These are phyloP conservation scores for Gila orcuttii DNA, from an alignment of 2,113 vertebrate genomes.

Conservation along the genomic window DNA sequence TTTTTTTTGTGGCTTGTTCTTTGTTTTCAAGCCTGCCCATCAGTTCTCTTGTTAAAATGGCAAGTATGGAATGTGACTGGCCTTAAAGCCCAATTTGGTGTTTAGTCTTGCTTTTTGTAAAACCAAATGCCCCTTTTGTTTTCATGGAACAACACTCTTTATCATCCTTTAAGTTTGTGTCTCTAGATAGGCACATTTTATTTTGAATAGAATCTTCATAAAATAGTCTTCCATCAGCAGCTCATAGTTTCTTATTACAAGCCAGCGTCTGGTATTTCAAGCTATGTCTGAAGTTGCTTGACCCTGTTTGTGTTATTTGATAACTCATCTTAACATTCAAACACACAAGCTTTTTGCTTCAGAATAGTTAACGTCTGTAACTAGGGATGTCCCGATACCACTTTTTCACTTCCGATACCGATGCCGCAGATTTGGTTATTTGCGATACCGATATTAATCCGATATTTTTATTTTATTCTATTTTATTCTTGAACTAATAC, in stretches of 20 bases:
- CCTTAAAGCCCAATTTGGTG: background rate
- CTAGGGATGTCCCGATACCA: no score
- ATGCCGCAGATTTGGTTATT: no score
- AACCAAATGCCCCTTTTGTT: slow-evolving; percentile 40
- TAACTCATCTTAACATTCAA: background rate
- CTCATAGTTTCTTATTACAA: background rate
- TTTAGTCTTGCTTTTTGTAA: background rate
- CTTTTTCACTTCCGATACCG: no score
- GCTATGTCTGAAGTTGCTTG: background rate
- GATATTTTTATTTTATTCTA: no score
- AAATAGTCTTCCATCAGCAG: background rate
- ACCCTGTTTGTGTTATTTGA: background rate
- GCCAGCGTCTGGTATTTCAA: background rate
- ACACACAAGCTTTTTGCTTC: background rate
- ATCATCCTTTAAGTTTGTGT: slow-evolving; percentile 5
- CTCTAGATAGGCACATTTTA: background rate
- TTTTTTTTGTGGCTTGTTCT: background rate
- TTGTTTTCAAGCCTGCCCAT: background rate
- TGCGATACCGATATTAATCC: no score
- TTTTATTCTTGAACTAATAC: no score
- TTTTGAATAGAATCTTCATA: background rate
- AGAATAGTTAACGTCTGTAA: background rate
- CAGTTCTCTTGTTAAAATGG: slow-evolving; percentile 4
- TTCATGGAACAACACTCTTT: slow-evolving; percentile 23
- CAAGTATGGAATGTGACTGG: background rate